A percentile compares a stretch with the other conserved stretches of the same genome.
These are phyloP conservation scores for Frankliniella fusca DNA, from an alignment of 2,888 invertebrate species.

Conservation along the genomic window DNA sequence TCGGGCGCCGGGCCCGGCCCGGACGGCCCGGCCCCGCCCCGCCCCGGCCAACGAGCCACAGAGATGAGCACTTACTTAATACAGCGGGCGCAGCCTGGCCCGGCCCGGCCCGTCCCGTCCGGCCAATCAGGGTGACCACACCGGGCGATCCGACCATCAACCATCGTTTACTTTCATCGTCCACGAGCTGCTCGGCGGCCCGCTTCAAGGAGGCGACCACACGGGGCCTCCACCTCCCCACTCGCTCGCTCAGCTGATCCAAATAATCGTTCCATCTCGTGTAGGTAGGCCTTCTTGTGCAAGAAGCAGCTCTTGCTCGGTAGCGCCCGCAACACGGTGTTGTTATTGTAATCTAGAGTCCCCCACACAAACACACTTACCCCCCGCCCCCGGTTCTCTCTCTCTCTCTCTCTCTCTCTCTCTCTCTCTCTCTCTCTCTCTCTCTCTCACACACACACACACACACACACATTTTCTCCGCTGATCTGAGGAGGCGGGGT, in stretches of 20 bases:
- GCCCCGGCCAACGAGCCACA: not conserved
- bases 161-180: constrained; percentile 8
- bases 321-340: not conserved
- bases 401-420: constrained; percentile 18
- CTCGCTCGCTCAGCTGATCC: not conserved
- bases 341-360: not conserved
- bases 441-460: not conserved
- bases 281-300: no score
- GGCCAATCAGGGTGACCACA: constrained; percentile 15
- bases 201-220: not conserved
- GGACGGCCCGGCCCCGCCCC: not conserved
- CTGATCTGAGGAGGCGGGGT: no score
- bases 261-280: no score
- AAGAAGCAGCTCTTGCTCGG: no score
- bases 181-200: not conserved
- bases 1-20: not conserved
- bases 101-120: not conserved
- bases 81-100: not conserved
- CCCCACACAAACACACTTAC: no score
- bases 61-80: constrained; percentile 26
- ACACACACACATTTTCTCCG: not conserved
- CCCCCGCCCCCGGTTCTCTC: not conserved
- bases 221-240: not conserved
- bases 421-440: constrained; percentile 24
- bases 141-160: not conserved